Percentiles rank a stretch among this genome's conserved stretches.
phyloP scores from a whole-genome alignment of 2,797 vertebrate species.

The Rhinella marina region DNA sequence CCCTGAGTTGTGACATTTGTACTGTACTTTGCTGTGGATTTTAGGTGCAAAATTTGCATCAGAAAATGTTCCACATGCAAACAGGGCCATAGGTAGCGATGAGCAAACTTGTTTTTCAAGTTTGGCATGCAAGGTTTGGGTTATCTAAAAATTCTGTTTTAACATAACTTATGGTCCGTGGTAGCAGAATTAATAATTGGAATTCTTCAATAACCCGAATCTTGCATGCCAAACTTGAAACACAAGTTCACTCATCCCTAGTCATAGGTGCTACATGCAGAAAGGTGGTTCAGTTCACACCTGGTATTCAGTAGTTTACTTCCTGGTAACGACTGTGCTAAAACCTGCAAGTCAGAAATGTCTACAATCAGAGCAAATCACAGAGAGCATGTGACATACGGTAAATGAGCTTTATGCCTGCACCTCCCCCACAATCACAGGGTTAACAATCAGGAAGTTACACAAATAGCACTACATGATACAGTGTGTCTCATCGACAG shows the following conservation, averaged over 20 bases:
- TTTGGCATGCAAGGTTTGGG: too few species aligned
- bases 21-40: too few species aligned
- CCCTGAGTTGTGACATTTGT: too few species aligned
- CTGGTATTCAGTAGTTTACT: neutral
- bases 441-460: slow-evolving; percentile 13
- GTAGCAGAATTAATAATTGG: too few species aligned
- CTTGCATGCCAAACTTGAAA: too few species aligned
- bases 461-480: neutral
- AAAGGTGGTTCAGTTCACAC: neutral
- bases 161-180: too few species aligned
- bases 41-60: too few species aligned
- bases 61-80: neutral
- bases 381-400: neutral
- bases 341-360: neutral
- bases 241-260: too few species aligned
- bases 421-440: neutral
- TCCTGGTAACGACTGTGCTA: neutral
- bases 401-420: neutral
- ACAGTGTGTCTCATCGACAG: neutral
- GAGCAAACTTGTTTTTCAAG: too few species aligned
- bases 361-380: neutral
- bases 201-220: too few species aligned
- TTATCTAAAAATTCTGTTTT: too few species aligned
- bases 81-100: neutral
- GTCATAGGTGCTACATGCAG: neutral